These are phyloP conservation scores for Byasa hedistus DNA, from an alignment of 2,888 invertebrate species.

Conservation along the genomic window DNA sequence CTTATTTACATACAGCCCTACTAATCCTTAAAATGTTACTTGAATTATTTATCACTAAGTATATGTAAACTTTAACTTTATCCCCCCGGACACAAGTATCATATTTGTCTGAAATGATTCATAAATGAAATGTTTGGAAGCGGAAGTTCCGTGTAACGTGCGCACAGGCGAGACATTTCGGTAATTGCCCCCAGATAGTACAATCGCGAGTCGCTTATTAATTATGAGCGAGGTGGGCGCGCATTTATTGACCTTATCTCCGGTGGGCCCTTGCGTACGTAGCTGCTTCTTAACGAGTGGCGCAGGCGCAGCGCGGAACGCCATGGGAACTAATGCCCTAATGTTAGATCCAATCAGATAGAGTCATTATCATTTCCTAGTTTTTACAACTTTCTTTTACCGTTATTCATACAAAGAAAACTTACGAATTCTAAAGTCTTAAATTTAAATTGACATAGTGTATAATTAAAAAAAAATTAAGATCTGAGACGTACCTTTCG, in stretches of 20 bases:
- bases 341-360: conserved; percentile 6
- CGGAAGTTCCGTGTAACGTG: conserved; percentile 11
- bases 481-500: too few relatives aligned
- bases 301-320: conserved; percentile 55
- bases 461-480: too few relatives aligned
- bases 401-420: neutral
- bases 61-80: neutral
- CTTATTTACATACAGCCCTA: neutral
- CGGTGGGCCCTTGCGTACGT: conserved; percentile 67
- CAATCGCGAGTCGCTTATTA: conserved; percentile 61
- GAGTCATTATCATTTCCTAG: conserved; percentile 16
- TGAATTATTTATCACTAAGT: neutral
- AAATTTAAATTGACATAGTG: too few relatives aligned
- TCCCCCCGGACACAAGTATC: neutral
- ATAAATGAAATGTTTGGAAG: conserved; percentile 1
- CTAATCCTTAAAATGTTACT: neutral
- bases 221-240: conserved; percentile 66
- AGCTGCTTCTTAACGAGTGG: conserved; percentile 63
- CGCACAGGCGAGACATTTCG: conserved; percentile 51
- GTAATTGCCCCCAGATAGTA: conserved; percentile 65
- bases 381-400: neutral
- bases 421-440: neutral
- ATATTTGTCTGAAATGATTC: neutral
- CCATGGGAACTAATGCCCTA: conserved; percentile 48
- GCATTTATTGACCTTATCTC: conserved; percentile 77